These are phyloP conservation scores for Caenorhabditis auriculariae DNA, from an alignment of 2,888 invertebrate genomes.

Conservation along the genomic window DNA sequence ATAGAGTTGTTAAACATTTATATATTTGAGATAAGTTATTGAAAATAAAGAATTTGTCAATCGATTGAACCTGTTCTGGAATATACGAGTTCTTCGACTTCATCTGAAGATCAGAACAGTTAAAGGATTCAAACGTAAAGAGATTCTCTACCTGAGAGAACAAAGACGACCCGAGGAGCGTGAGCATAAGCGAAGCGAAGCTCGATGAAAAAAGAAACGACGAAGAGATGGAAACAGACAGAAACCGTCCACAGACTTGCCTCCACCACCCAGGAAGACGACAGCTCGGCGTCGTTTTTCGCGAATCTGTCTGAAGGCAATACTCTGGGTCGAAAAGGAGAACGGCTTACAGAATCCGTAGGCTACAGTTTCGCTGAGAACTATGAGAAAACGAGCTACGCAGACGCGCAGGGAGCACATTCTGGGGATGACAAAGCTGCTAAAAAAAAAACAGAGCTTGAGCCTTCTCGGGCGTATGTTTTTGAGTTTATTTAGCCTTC, in stretches of 20 bases:
- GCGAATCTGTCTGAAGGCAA: slow-evolving; percentile 9
- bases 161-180: slow-evolving; percentile 28
- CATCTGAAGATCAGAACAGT: too few species aligned
- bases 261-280: slow-evolving; percentile 12
- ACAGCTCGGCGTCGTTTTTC: slow-evolving; percentile 4
- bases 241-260: slow-evolving; percentile 20
- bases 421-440: slow-evolving; percentile 13
- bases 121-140: too few species aligned
- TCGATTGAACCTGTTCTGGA: too few species aligned
- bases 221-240: slow-evolving; percentile 30
- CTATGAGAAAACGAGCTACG: slow-evolving; percentile 10
- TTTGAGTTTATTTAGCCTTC: too few species aligned
- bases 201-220: slow-evolving; percentile 28
- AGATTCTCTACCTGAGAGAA: too few species aligned
- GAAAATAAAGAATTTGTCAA: too few species aligned
- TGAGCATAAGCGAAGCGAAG: slow-evolving; percentile 33
- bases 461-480: too few species aligned
- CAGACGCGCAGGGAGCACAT: slow-evolving; percentile 24
- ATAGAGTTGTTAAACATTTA: too few species aligned
- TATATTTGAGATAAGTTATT: too few species aligned
- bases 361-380: slow-evolving; percentile 8
- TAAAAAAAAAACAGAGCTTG: too few species aligned
- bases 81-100: too few species aligned
- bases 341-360: slow-evolving; percentile 19
- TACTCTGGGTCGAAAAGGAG: neutral